phyloP scores from a whole-genome alignment of 2,797 vertebrate species.

The Syngnathus acus region DNA sequence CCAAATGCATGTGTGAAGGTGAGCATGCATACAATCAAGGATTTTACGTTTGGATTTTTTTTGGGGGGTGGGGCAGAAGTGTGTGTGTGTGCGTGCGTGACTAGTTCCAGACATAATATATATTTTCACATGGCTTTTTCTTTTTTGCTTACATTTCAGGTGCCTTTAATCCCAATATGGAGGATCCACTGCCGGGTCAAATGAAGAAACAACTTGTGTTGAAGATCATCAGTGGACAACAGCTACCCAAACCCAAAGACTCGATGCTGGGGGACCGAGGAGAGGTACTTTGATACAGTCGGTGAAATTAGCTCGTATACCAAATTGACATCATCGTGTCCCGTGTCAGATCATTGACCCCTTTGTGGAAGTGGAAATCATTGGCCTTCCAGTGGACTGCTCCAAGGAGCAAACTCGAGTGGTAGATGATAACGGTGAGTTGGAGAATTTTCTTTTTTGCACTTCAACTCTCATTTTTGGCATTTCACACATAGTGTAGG shows the following conservation, averaged over 20 bases:
- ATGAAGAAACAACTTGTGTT: conserved; percentile 90
- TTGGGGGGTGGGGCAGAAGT: too few relatives aligned
- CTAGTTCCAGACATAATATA: not conserved
- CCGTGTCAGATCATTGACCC: conserved; percentile 91
- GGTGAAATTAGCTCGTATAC: not conserved
- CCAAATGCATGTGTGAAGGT: conserved; percentile 91
- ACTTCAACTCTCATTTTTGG: not conserved
- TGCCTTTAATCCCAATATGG: conserved; percentile 83
- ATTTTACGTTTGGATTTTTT: not conserved
- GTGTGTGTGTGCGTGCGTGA: too few relatives aligned
- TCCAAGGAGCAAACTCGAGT: conserved; percentile 93
- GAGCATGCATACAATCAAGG: conserved; percentile 21
- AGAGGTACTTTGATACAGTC: conserved; percentile 71
- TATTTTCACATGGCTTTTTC: not conserved
- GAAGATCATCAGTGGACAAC: conserved; percentile 96
- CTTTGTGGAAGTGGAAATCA: conserved; percentile 96
- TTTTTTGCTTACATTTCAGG: conserved; percentile 54
- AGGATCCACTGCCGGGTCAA: conserved; percentile 82
- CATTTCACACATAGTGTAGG: not conserved
- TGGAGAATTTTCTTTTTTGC: not conserved
- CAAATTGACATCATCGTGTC: conserved; percentile 1
- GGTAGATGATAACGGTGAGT: conserved; percentile 94
- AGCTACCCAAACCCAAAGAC: conserved; percentile 94
- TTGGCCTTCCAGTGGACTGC: conserved; percentile 90
- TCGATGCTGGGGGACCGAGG: conserved; percentile 95